phyloP scores from a whole-genome alignment of 2,113 vertebrate species.

The Hyperopisus bebe region DNA sequence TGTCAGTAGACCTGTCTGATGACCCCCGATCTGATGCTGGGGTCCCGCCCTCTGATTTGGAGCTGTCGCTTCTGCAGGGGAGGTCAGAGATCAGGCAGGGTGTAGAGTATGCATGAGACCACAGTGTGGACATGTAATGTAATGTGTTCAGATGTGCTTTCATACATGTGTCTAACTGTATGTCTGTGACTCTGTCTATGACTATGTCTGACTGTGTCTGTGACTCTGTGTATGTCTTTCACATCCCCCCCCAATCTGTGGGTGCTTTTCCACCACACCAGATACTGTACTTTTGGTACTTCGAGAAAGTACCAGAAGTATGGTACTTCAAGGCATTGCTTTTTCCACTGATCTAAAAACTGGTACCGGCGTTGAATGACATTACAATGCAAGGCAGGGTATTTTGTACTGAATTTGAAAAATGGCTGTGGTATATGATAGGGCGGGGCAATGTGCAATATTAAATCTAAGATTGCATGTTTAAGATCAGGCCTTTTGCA shows the following conservation, averaged over 20 bases:
- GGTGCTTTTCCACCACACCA: conserved; percentile 38
- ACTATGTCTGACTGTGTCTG: background rate
- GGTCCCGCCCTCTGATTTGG: conserved; percentile 78
- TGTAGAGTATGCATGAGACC: background rate
- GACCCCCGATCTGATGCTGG: conserved; percentile 73
- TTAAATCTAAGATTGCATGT: background rate
- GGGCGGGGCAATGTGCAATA: background rate
- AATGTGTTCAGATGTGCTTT: background rate
- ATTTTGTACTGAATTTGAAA: too few relatives aligned
- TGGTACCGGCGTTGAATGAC: background rate
- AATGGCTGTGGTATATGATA: background rate
- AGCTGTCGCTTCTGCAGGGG: conserved; percentile 74
- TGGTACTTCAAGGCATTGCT: too few relatives aligned
- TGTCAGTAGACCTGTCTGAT: conserved; percentile 81
- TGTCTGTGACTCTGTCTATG: background rate
- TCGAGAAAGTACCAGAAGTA: too few relatives aligned
- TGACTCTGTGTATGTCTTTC: conserved; percentile 52
- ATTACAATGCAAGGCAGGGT: background rate
- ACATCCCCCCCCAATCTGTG: conserved; percentile 31
- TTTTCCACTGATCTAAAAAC: too few relatives aligned
- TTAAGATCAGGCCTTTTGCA: too few relatives aligned
- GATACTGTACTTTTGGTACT: too few relatives aligned
- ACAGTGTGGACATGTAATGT: background rate
- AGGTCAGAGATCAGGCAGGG: background rate
- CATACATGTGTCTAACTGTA: background rate